Evolutionary conservation across 2,797 vertebrate genomes (phyloP), one percentile per base, ranked within the genome.

Genomic region (Rhinella marina): DNA sequence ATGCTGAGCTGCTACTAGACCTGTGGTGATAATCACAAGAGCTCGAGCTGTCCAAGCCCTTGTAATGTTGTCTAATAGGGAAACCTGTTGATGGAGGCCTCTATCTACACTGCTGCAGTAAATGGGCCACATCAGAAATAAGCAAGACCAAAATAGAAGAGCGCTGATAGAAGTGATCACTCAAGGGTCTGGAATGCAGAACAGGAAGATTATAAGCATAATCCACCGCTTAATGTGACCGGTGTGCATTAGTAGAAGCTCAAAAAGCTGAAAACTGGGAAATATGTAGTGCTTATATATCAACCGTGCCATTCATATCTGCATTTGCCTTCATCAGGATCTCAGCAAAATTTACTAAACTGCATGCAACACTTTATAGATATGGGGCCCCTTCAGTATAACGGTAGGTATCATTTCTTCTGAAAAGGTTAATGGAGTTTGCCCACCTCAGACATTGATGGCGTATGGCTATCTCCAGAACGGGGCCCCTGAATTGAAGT

Each of bases 61-160:
- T 84, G 52, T 66, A 80, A 14, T 79, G 48, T 78, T 17, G 48
- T 23, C 64, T n/a, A 61, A n/a, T 64, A 48, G 27, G 27, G 79
- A 62, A 84, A 81, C 54, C 75, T 72, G 82, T 23, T 88, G 82
- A 84, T 48, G 56, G 87, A 83, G 23, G 21, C 12, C 59, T 66
- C 80, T 81, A 81, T 81, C 80, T 81, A 50, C 29, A 64, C 6
- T 2, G 11, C 29, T 14, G 27, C 52, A 59, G 56, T 25, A 7
- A 48, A n/a, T 17, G 10, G 57, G 41, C 59, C n/a, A 50, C 41
- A 72, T 23, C 19, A 81, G 19, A 13, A 68, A 41, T 48, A 59
- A 13, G 11, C 56, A n/a, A 12, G 25, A 70, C 27, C 32, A 54
- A 48, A 70, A 70, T 57, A 81, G 76, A 80, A 57, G 32, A 14